Evolutionary conservation across 1,140 invertebrate species (phyloP), one percentile per base, ranked within the genome.

Genomic region (Dermatophagoides farinae): DNA sequence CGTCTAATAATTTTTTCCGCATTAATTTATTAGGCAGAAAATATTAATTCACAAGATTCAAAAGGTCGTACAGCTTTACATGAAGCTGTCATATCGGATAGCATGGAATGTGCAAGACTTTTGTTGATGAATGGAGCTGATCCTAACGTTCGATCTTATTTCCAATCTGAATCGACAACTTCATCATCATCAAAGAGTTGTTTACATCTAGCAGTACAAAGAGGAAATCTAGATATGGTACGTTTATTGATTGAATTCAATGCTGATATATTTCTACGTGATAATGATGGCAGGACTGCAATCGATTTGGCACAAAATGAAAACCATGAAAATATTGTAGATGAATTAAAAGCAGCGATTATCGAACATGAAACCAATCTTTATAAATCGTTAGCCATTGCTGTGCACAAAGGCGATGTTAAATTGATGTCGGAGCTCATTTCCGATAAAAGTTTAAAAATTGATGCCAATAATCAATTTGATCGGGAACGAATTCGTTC

Each of bases 51-150:
- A 52, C 77, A 79, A 59, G 86, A 89, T 70, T 78, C 79, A 4
- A 84, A 80, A 78, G 84, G 85, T 0, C 72, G 86, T 16, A 86
- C 84, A 12, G 80, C 85, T 0, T 73, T 91, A 1, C 88, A 91
- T 72, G 86, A 86, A 0, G 85, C 87, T 14, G 85, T 86, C 1
- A 82, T 86, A n/a, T 86, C 85, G 12, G 84, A 88, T 66, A 80
- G 82, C 66, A 83, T 84, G n/a, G 75, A 79, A 51, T 91, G 87
- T 68, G 74, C 89, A 0, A 70, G 77, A 39, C 79, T 88, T 20
- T 72, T 88, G 18, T 69, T 88, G 11, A 60, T 39, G n/a, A 51
- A 61, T 43, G 49, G 60, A 37, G 49, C 61, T 25, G 44, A 64
- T 58, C 50, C 61, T 10, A 63, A 57, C 43, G 18, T 64, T 41